Evolutionary conservation across 2,888 invertebrate species (phyloP).

Genomic region (Chymomyza procnemis): DNA sequence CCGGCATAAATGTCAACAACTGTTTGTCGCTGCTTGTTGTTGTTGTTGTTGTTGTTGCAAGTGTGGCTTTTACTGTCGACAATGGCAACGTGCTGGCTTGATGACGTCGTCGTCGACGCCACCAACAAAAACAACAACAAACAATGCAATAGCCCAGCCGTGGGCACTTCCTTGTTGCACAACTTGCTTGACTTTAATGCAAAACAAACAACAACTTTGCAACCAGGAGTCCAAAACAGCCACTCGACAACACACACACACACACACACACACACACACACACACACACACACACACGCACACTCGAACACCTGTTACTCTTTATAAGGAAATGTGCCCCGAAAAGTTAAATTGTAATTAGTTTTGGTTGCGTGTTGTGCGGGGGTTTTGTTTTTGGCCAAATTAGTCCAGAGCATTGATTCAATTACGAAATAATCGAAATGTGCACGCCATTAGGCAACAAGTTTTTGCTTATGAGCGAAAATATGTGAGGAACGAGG

Average conservation of each 20-base stretch:
- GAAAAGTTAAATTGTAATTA: constrained; percentile 3
- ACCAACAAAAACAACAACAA: constrained; percentile 9
- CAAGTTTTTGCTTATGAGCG: not conserved
- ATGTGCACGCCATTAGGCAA: constrained; percentile 5
- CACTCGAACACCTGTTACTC: not conserved
- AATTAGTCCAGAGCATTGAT: not conserved
- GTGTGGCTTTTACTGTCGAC: constrained; percentile 66
- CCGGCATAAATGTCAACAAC: constrained; percentile 71
- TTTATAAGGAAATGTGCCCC: not conserved
- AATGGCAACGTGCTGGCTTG: constrained; percentile 44
- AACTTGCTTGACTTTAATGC: constrained; percentile 25
- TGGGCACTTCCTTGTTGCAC: constrained; percentile 43
- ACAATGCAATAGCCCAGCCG: constrained; percentile 40
- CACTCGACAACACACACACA: constrained; percentile 40
- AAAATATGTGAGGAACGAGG: not conserved
- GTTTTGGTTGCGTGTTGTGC: not conserved
- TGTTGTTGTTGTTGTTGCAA: constrained; percentile 38
- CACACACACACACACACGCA: not conserved
- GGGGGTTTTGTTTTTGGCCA: not conserved
- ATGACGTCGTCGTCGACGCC: constrained; percentile 19
- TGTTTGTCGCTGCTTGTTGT: constrained; percentile 47
- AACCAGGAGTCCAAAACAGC: constrained; percentile 37
- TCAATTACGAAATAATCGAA: not conserved
- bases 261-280: constrained; percentile 4
- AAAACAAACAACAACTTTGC: constrained; percentile 38